Evolutionary conservation across 2,113 vertebrate species (phyloP).

Genomic region (Glaucomys volans): DNA sequence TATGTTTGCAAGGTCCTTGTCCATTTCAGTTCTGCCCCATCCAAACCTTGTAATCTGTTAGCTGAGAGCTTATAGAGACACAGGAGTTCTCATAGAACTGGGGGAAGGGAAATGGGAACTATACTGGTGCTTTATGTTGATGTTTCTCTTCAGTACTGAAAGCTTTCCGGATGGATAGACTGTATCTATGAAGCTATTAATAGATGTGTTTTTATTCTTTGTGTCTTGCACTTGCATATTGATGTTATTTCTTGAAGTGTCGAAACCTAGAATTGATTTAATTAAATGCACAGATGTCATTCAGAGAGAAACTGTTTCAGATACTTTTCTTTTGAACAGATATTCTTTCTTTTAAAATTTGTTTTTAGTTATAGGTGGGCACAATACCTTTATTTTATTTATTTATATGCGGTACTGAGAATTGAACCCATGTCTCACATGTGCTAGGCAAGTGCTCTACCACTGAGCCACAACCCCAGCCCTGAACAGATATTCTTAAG

Average conservation of each 20-base stretch:
- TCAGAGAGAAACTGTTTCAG: conserved; percentile 53
- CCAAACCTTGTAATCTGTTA: neutral
- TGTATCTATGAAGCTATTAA: neutral
- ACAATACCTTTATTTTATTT: too few relatives aligned
- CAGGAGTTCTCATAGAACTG: neutral
- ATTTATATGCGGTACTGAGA: too few relatives aligned
- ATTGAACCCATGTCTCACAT: too few relatives aligned
- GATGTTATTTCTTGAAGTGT: conserved; percentile 28
- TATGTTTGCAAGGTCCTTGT: neutral
- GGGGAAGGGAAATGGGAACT: neutral
- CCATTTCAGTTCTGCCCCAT: neutral
- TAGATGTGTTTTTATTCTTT: conserved; percentile 42
- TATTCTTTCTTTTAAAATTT: neutral
- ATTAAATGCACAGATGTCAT: conserved; percentile 57
- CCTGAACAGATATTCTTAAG: conserved; percentile 22
- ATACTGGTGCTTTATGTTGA: neutral
- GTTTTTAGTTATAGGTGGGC: too few relatives aligned
- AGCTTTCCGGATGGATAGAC: neutral
- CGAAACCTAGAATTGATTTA: conserved; percentile 52
- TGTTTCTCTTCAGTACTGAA: neutral
- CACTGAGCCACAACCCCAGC: too few relatives aligned
- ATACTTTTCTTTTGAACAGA: conserved; percentile 50
- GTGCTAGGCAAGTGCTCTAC: too few relatives aligned
- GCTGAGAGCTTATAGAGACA: neutral
- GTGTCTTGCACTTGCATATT: accelerated